Conservation (phyloP, 2,113 vertebrate genomes). For the Bujurquina vittata region DNA sequence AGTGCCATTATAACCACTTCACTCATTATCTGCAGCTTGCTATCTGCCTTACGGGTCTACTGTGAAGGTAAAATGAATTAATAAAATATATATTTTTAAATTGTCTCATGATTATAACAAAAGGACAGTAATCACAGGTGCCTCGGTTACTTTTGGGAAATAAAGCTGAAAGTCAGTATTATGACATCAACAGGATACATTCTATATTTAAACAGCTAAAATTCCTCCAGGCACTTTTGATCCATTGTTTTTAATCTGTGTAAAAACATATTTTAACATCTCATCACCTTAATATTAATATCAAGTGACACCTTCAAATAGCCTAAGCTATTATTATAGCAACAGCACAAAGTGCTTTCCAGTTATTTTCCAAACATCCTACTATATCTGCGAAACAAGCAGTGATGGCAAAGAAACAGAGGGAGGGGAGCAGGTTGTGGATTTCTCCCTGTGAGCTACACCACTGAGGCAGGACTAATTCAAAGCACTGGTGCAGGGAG, state of each 20-base stretch:
- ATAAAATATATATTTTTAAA: too few species aligned
- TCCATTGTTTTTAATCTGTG: not conserved
- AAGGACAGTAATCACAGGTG: not conserved
- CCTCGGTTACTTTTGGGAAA: not conserved
- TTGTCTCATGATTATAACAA: not conserved
- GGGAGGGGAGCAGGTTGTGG: conserved; percentile 41
- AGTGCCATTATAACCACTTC: not conserved
- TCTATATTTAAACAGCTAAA: not conserved
- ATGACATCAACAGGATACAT: not conserved
- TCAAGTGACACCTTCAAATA: not conserved
- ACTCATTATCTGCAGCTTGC: not conserved
- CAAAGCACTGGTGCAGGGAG: conserved; percentile 51
- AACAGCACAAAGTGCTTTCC: not conserved
- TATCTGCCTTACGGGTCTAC: not conserved
- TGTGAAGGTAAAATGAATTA: too few species aligned
- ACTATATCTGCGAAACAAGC: conserved; percentile 29
- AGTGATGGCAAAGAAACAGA: conserved; percentile 33
- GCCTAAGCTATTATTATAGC: not conserved
- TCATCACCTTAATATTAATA: not conserved
- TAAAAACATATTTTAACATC: not conserved
- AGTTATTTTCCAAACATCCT: conserved; percentile 32
- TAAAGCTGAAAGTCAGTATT: not conserved
- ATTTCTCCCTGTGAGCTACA: conserved; percentile 44
- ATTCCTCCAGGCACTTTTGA: not conserved
- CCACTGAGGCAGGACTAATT: conserved; percentile 62